phyloP scores from a whole-genome alignment of 2,797 vertebrate genomes.

The Percopsis omiscomaycus region DNA sequence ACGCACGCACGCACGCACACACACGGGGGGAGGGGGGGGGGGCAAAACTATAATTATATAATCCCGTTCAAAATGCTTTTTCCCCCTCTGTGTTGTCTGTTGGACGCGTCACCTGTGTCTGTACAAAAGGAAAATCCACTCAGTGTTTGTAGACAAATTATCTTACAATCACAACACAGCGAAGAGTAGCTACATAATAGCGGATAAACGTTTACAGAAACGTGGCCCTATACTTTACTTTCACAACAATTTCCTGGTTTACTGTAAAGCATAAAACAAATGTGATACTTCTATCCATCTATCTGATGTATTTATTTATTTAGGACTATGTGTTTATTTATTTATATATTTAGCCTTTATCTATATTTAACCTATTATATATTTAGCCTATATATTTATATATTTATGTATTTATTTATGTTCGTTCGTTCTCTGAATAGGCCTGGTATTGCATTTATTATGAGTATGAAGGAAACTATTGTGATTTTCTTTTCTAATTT shows the following conservation, averaged over 20 bases:
- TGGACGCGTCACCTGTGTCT: constrained; percentile 58
- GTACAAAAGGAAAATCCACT: constrained; percentile 49
- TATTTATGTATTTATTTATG: too few relatives aligned
- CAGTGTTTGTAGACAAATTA: constrained; percentile 48
- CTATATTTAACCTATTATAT: too few relatives aligned
- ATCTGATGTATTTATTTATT: background rate
- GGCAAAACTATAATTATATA: constrained; percentile 56
- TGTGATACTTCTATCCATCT: background rate
- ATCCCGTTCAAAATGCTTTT: constrained; percentile 32
- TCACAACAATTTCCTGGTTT: background rate
- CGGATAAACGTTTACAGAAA: constrained; percentile 24
- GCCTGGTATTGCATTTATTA: background rate
- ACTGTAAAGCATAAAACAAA: background rate
- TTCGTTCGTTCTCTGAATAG: background rate
- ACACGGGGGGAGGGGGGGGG: too few relatives aligned
- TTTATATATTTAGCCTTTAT: background rate
- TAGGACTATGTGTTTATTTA: background rate
- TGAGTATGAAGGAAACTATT: background rate
- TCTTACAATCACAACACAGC: constrained; percentile 70
- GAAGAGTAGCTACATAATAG: constrained; percentile 38
- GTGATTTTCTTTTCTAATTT: background rate
- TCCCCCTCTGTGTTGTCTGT: constrained; percentile 37
- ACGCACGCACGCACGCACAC: background rate
- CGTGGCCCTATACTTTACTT: background rate
- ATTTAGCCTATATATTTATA: too few relatives aligned